phyloP scores from a whole-genome alignment of 2,113 vertebrate genomes.

The Hemichromis elongatus region DNA sequence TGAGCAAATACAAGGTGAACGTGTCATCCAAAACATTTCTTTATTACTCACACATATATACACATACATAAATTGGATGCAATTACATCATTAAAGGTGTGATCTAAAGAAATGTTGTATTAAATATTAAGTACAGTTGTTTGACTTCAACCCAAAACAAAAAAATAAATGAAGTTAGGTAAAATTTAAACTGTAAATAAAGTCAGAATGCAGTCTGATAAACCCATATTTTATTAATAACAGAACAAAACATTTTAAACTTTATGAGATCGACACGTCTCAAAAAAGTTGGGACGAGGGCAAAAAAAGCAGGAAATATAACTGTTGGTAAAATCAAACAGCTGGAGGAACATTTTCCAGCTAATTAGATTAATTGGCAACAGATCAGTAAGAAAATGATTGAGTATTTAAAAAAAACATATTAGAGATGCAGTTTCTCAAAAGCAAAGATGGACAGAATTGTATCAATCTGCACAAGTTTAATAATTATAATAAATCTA shows the following conservation, averaged over 20 bases:
- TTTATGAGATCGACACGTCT: not conserved
- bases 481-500: not conserved
- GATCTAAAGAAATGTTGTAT: not conserved
- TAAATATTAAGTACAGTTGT: not conserved
- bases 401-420: not conserved
- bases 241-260: not conserved
- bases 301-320: not conserved
- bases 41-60: not conserved
- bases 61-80: not conserved
- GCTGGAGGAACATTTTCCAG: not conserved
- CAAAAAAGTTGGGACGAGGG: accelerated
- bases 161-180: not conserved
- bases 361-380: not conserved
- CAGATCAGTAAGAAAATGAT: not conserved
- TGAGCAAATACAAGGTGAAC: not conserved
- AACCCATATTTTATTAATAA: not conserved
- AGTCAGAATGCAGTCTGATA: not conserved
- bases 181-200: not conserved
- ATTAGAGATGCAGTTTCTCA: not conserved
- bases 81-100: not conserved
- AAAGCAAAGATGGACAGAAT: not conserved
- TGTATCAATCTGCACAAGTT: not conserved
- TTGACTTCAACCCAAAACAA: not conserved
- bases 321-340: not conserved
- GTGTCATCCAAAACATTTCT: not conserved